Base-by-base conservation (phyloP, 2,797 vertebrate genomes). In the Labroides dimidiatus region DNA sequence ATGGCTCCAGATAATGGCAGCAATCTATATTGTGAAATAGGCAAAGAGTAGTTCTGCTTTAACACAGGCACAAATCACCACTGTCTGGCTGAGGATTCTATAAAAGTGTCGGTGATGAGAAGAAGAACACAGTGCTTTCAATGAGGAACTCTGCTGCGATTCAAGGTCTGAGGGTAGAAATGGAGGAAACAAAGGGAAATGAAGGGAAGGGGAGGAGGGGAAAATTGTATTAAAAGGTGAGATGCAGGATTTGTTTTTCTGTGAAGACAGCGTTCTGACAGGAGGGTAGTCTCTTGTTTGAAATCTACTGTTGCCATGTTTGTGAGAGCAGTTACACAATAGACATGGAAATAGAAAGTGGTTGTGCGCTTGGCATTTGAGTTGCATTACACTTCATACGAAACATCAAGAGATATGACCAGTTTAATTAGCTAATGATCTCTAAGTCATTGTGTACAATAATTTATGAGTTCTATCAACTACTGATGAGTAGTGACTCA, bases 1-100 rank as follows among this genome's bases (percentile, higher is more conserved):
- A 93, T 90, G 75, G 87, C 80, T 82, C 78, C 73, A 81, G 83
- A 91, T 94, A 93, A 93, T 93, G 85, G 91, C 85, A 82, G 85
- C 90, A 91, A 92, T 91, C 90, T 91, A 82, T 92, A 93, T 72
- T 85, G 84, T 82, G 81, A 81, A 85, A 90, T 89, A 92, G 87
- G 85, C 81, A 87, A 78, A 78, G 72, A 84, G 72, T 74, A 67
- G 79, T 81, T 89, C 78, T 67, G 72, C 86, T 72, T 89, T 81
- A 85, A 86, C 84, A 77, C 72, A 69, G 77, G 72, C 67, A 75
- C 84, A 90, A 88, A 91, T 87, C 87, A 84, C 87, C 80, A 70
- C 73, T 76, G 84, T 89, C 81, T 86, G 75, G 70, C 82, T 53
- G 82, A 77, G 80, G 72, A 83, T 84, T 82, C 75, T 81, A 72